Percentiles rank a stretch among this genome's conserved stretches.
Conservation (phyloP, 1,140 invertebrate genomes). For the Melanaphis sacchari region DNA sequence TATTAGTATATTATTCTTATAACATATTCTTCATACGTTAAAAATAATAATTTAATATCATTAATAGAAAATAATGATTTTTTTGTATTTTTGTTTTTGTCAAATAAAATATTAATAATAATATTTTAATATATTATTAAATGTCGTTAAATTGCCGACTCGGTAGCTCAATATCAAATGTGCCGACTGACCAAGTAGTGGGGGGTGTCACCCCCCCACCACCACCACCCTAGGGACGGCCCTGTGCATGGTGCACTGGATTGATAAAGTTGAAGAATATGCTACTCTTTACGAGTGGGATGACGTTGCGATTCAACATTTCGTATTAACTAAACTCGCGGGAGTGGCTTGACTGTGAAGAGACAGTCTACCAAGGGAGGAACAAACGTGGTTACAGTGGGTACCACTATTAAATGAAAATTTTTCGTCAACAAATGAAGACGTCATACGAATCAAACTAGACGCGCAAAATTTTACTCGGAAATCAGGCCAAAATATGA, state of each 20-base stretch:
- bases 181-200: too few species aligned
- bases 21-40: too few species aligned
- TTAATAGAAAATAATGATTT: too few species aligned
- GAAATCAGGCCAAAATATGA: background rate
- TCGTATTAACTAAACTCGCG: background rate
- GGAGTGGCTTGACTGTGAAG: background rate
- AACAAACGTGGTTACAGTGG: slow-evolving; percentile 1
- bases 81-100: too few species aligned
- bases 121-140: too few species aligned
- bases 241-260: background rate
- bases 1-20: too few species aligned
- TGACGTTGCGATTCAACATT: background rate
- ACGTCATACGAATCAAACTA: background rate
- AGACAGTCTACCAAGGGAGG: background rate
- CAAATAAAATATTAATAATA: too few species aligned
- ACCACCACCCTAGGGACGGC: too few species aligned
- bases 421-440: background rate
- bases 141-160: too few species aligned
- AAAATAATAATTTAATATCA: too few species aligned
- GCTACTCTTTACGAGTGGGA: background rate
- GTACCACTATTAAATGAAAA: background rate
- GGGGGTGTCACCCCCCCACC: too few species aligned
- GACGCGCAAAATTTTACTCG: background rate
- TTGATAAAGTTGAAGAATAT: background rate
- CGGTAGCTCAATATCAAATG: too few species aligned